These are phyloP conservation scores for Trachymyrmex cornetzi DNA, from an alignment of 1,140 invertebrate genomes.

Conservation along the genomic window DNA sequence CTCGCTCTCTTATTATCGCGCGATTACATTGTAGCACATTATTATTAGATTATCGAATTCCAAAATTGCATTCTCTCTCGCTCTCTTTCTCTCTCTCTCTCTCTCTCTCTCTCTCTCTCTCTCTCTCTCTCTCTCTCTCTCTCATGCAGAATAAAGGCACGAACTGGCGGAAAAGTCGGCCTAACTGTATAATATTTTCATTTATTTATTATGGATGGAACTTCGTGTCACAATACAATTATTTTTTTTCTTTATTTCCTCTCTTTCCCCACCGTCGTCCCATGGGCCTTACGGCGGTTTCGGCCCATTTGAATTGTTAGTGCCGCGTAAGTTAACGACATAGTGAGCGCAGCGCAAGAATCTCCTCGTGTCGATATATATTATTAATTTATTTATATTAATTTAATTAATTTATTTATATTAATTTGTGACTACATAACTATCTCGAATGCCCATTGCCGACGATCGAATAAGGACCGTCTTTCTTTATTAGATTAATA, in stretches of 20 bases:
- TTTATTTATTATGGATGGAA: slow-evolving; percentile 87
- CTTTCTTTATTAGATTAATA: slow-evolving; percentile 47
- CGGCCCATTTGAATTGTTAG: slow-evolving; percentile 46
- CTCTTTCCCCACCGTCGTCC: slow-evolving; percentile 73
- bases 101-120: slow-evolving; percentile 71
- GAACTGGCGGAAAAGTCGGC: slow-evolving; percentile 87
- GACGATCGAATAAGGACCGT: slow-evolving; percentile 67
- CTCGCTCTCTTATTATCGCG: slow-evolving; percentile 56
- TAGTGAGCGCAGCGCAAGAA: slow-evolving; percentile 73
- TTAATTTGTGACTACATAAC: slow-evolving; percentile 15
- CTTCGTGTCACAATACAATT: slow-evolving; percentile 86
- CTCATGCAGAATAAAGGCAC: slow-evolving; percentile 87
- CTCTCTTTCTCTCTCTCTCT: slow-evolving; percentile 63
- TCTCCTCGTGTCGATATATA: slow-evolving; percentile 21
- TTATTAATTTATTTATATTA: slow-evolving; percentile 46
- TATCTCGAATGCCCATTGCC: slow-evolving; percentile 70
- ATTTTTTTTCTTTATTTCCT: slow-evolving; percentile 77
- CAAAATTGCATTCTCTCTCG: slow-evolving; percentile 80
- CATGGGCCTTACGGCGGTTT: slow-evolving; percentile 56
- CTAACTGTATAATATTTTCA: slow-evolving; percentile 87
- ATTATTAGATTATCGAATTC: slow-evolving; percentile 81
- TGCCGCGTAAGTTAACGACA: slow-evolving; percentile 67
- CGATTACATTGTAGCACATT: slow-evolving; percentile 78
- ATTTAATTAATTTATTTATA: slow-evolving; percentile 11
- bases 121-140: no score